Conservation (phyloP, 2,888 invertebrate species). For the Tinea semifulvella region DNA sequence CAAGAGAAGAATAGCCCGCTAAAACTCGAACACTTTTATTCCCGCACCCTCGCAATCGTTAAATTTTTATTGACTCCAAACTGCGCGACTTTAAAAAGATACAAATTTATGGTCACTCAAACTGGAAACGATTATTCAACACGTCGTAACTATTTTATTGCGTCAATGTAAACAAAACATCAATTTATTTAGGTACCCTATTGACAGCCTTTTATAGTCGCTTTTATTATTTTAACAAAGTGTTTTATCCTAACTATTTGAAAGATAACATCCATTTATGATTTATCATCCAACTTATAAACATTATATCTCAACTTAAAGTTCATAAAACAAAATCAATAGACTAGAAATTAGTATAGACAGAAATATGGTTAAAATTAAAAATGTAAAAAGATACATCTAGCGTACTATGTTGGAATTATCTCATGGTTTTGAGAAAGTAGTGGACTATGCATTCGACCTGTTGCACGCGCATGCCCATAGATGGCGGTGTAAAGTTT, state of each 20-base stretch:
- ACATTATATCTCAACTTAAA: too few relatives aligned
- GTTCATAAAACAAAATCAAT: too few relatives aligned
- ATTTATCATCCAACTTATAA: too few relatives aligned
- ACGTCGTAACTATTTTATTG: constrained; percentile 65
- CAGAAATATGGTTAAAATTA: too few relatives aligned
- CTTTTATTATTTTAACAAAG: constrained; percentile 4
- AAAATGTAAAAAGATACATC: background rate
- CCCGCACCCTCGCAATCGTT: constrained; percentile 55
- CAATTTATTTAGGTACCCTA: constrained; percentile 29
- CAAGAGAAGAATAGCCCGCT: constrained; percentile 25
- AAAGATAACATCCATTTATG: too few relatives aligned
- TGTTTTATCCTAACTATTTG: constrained; percentile 5
- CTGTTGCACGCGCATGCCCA: constrained; percentile 35
- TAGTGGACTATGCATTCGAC: constrained; percentile 4
- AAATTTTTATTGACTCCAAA: constrained; percentile 64
- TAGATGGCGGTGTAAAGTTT: constrained; percentile 45
- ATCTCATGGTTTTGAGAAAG: background rate
- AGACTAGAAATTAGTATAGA: too few relatives aligned
- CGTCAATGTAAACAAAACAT: constrained; percentile 57
- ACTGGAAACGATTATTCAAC: constrained; percentile 63
- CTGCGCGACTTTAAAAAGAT: constrained; percentile 62
- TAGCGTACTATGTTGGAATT: background rate
- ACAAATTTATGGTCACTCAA: constrained; percentile 65
- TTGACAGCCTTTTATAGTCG: constrained; percentile 7
- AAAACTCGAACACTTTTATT: constrained; percentile 51